phyloP scores from a whole-genome alignment of 2,113 vertebrate species.

The Stictonetta naevosa region DNA sequence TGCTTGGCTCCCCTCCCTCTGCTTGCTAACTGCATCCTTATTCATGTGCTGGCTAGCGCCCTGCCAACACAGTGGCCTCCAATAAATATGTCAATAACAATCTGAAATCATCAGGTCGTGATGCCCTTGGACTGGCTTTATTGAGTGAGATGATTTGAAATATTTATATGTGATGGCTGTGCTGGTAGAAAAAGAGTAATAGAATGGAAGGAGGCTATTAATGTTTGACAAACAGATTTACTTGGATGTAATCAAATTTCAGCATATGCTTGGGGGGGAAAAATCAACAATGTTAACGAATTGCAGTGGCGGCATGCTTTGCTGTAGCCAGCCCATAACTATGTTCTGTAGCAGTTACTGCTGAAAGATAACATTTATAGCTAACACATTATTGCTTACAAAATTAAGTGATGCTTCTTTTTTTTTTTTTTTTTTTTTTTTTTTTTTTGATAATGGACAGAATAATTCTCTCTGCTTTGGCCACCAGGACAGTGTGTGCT shows the following conservation, averaged over 20 bases:
- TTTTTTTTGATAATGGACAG: neutral
- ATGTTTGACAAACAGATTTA: conserved; percentile 13
- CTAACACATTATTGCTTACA: accelerated
- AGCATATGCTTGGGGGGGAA: neutral
- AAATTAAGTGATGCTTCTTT: neutral
- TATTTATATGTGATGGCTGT: neutral
- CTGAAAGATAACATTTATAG: neutral
- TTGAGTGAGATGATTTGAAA: neutral
- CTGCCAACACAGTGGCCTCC: neutral
- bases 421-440: neutral
- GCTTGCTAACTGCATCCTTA: neutral
- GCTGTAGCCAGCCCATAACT: neutral
- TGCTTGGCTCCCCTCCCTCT: neutral
- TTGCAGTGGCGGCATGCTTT: neutral
- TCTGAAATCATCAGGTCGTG: neutral
- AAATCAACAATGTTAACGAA: neutral
- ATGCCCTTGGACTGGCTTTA: conserved; percentile 26
- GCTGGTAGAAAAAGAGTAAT: neutral
- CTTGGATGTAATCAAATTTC: conserved; percentile 1
- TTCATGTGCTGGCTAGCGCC: accelerated
- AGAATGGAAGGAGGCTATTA: neutral
- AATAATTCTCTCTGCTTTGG: neutral
- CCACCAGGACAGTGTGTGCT: accelerated
- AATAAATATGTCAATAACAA: neutral
- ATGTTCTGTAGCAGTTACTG: neutral